Evolutionary conservation across 2,888 invertebrate species (phyloP).

Genomic region (Anaspis maculata): DNA sequence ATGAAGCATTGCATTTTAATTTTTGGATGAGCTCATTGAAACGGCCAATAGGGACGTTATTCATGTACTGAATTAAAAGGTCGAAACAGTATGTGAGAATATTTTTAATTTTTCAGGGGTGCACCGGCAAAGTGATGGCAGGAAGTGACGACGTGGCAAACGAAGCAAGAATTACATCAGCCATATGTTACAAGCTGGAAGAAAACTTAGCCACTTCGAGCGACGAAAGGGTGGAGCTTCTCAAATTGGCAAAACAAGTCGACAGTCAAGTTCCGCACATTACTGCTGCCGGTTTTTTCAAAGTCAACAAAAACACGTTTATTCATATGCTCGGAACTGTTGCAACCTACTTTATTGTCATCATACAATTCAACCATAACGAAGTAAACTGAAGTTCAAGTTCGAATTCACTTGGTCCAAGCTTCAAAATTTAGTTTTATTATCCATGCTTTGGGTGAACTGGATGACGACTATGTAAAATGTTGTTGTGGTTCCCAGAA

Average conservation of each 20-base stretch:
- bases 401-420: too few relatives aligned
- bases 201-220: conserved; percentile 4
- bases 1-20: too few relatives aligned
- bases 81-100: background rate
- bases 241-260: conserved; percentile 6
- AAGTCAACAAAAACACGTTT: conserved; percentile 12
- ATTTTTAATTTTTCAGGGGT: background rate
- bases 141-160: conserved; percentile 1
- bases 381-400: conserved; percentile 2
- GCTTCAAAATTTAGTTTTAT: background rate
- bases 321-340: conserved; percentile 12
- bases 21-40: too few relatives aligned
- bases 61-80: too few relatives aligned
- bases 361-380: conserved; percentile 14
- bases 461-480: too few relatives aligned
- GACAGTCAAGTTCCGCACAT: conserved; percentile 6
- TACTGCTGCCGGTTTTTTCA: conserved; percentile 15
- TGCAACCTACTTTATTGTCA: too few relatives aligned
- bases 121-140: background rate
- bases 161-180: background rate
- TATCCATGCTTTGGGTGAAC: background rate
- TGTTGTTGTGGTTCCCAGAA: too few relatives aligned
- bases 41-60: too few relatives aligned
- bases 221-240: conserved; percentile 5
- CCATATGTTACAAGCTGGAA: conserved; percentile 9